Evolutionary conservation across 2,888 invertebrate genomes (phyloP).

Genomic region (Caenorhabditis panamensis): DNA sequence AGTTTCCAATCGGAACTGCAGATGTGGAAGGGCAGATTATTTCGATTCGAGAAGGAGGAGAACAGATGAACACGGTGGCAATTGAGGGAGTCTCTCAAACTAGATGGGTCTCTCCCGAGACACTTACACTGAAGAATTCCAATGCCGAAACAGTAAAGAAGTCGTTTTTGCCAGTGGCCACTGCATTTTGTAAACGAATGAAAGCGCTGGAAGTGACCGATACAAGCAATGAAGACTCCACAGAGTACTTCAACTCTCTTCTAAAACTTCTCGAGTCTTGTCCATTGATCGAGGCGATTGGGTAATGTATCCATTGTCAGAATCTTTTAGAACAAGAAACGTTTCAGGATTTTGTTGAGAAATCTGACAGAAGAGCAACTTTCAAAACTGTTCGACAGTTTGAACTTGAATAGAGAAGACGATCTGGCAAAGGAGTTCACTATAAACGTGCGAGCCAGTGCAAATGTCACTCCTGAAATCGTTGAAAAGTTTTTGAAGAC

Average conservation of each 20-base stretch:
- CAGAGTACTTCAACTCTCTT: background rate
- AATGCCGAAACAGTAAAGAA: background rate
- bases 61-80: background rate
- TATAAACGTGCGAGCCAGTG: conserved; percentile 8
- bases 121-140: background rate
- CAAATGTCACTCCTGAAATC: conserved; percentile 7
- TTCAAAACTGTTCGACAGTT: background rate
- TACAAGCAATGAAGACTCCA: background rate
- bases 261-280: background rate
- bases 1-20: background rate
- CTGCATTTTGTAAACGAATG: conserved; percentile 8
- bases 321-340: background rate
- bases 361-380: conserved; percentile 4
- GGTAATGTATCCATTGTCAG: background rate
- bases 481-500: conserved; percentile 1
- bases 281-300: background rate
- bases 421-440: background rate
- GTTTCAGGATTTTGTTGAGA: conserved; percentile 3
- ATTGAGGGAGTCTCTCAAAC: conserved; percentile 3
- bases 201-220: background rate
- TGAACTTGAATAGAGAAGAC: background rate
- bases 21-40: background rate
- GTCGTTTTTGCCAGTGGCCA: conserved; percentile 3
- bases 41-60: background rate
- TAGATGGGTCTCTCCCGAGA: background rate